Evolutionary conservation across 2,797 vertebrate species (phyloP), one percentile per base, ranked within the genome.

Genomic region (Acanthurus leucopareius): DNA sequence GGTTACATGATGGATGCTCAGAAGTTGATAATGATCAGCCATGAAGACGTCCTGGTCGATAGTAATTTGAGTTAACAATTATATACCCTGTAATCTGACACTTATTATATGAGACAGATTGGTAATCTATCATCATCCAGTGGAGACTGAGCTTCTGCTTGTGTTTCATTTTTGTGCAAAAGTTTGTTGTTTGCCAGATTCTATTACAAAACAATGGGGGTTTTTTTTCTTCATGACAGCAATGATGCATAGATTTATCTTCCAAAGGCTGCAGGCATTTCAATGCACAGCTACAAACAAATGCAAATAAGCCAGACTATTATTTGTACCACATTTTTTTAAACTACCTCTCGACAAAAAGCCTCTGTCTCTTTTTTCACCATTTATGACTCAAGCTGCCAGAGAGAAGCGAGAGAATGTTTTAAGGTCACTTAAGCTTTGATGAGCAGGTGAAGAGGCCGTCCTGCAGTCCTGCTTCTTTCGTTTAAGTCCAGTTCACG

Each of bases 51-150:
- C 54, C 61, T 47, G 61, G 22, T 72, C 35, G 48, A 53, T 32
- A 52, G 28, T 72, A 56, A 73, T 19, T 3, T 38, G 40, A 22
- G 68, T 66, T 73, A 77, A 72, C n/a, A 38, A n/a, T 57, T 42
- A 75, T 73, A 42, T 73, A n/a, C 20, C n/a, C 42, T 1, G 2
- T 72, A 79, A 83, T 80, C 35, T 75, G 69, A 74, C 77, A 60
- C 67, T 60, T 47, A 77, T 75, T 83, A 59, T 63, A 10, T 13
- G 40, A 35, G 32, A 35, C 77, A 84, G 40, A 71, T 71, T 60
- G 7, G 66, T 59, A 54, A 80, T 88, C 78, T 76, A 52, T 75
- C 67, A 67, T 61, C 62, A 86, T 79, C 67, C 75, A 51, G 80
- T 53, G 6, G 56, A 62, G 69, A 68, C 77, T 87, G 57, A 47